These are phyloP conservation scores for Sebastes alutus DNA, from an alignment of 2,797 vertebrate genomes.

Conservation along the genomic window DNA sequence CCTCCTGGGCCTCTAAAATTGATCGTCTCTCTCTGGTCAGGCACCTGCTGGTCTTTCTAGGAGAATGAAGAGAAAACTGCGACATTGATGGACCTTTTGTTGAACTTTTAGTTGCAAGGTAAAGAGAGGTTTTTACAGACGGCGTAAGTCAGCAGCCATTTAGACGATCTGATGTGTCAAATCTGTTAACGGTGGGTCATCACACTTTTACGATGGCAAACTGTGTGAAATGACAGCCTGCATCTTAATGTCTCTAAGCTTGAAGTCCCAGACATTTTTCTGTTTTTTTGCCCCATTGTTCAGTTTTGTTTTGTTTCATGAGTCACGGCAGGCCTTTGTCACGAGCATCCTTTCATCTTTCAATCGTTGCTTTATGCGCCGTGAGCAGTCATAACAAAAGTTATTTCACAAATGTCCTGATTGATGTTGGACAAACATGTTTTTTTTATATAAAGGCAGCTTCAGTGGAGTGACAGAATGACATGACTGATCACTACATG, in stretches of 20 bases:
- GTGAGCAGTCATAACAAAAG: constrained; percentile 51
- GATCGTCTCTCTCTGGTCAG: constrained; percentile 13
- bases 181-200: constrained; percentile 35
- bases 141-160: constrained; percentile 22
- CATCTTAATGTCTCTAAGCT: constrained; percentile 54
- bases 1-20: constrained; percentile 2
- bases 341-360: constrained; percentile 62
- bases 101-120: constrained; percentile 38
- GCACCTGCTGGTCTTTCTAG: constrained; percentile 23
- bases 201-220: constrained; percentile 41
- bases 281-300: constrained; percentile 50
- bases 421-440: constrained; percentile 66
- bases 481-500: constrained; percentile 39
- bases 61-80: constrained; percentile 27
- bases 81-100: constrained; percentile 50
- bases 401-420: constrained; percentile 59
- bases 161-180: constrained; percentile 42
- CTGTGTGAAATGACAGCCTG: constrained; percentile 48
- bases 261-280: constrained; percentile 42
- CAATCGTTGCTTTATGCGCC: constrained; percentile 55
- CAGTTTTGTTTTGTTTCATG: constrained; percentile 53
- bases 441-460: constrained; percentile 48
- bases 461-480: constrained; percentile 60
- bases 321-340: constrained; percentile 66
- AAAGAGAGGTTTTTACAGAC: constrained; percentile 29